Evolutionary conservation across 2,797 vertebrate species (phyloP).

Genomic region (Heliangelus exortis): DNA sequence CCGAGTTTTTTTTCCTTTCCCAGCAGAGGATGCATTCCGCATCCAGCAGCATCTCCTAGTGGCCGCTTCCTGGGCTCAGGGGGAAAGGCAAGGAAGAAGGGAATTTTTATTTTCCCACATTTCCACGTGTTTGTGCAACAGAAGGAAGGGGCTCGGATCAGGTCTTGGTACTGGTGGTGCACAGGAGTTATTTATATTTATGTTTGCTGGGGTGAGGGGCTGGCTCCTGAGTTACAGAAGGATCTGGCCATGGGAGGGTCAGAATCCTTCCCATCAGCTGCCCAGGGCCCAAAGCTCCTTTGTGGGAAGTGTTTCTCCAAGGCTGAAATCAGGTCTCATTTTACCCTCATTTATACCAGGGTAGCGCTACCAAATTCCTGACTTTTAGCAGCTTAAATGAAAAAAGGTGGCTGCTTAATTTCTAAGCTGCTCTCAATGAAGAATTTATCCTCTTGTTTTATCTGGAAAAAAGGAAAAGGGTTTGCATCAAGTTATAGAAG

Average conservation of each 20-base stretch:
- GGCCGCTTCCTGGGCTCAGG: neutral
- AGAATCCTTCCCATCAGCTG: neutral
- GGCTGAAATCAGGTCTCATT: neutral
- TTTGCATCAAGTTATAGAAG: neutral
- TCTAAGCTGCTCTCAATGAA: neutral
- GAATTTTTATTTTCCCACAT: neutral
- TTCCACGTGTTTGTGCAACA: neutral
- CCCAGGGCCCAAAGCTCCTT: neutral
- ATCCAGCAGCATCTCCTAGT: slow-evolving; percentile 72
- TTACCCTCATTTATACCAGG: neutral
- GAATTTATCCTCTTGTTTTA: neutral
- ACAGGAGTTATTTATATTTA: too few relatives aligned
- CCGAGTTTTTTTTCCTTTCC: neutral
- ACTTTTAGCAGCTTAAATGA: neutral
- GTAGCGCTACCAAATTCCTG: neutral
- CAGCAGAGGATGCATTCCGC: neutral
- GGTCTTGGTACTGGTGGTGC: neutral
- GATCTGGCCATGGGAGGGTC: too few relatives aligned
- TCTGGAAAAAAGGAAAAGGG: neutral
- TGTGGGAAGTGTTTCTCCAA: neutral
- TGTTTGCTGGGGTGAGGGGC: neutral
- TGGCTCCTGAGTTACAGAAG: neutral
- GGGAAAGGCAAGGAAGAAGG: neutral
- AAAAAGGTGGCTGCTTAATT: neutral
- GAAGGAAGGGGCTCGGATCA: neutral